Conservation (phyloP, 2,113 vertebrate species). For the Cranoglanis bouderius region DNA sequence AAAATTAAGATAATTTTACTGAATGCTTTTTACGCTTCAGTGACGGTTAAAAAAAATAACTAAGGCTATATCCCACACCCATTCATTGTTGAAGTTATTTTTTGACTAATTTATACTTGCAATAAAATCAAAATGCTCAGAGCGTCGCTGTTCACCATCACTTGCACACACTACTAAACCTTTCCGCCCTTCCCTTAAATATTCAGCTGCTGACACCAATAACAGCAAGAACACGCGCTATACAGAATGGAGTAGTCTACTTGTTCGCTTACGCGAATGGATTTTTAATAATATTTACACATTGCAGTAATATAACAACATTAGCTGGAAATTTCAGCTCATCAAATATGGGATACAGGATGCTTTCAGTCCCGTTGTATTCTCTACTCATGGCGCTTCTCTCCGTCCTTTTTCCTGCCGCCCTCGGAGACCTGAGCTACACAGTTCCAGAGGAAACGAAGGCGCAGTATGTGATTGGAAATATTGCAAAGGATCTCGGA, state of each 20-base stretch:
- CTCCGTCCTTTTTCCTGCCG: background rate
- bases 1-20: background rate
- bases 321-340: background rate
- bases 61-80: too few relatives aligned
- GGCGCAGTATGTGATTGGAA: constrained; percentile 66
- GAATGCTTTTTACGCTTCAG: background rate
- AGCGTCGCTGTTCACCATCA: constrained; percentile 37
- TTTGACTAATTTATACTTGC: background rate
- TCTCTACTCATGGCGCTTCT: background rate
- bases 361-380: background rate
- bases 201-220: background rate
- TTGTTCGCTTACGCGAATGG: too few relatives aligned
- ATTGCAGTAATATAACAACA: background rate
- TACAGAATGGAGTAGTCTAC: background rate
- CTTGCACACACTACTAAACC: background rate
- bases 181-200: background rate
- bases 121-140: constrained; percentile 17
- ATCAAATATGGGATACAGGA: background rate
- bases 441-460: constrained; percentile 55
- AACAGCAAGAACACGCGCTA: background rate
- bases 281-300: background rate
- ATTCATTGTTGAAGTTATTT: background rate
- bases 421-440: constrained; percentile 58
- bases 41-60: background rate
- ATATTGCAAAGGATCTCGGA: constrained; percentile 72